Evolutionary conservation across 2,113 vertebrate species (phyloP).

Genomic region (Apaloderma vittatum): DNA sequence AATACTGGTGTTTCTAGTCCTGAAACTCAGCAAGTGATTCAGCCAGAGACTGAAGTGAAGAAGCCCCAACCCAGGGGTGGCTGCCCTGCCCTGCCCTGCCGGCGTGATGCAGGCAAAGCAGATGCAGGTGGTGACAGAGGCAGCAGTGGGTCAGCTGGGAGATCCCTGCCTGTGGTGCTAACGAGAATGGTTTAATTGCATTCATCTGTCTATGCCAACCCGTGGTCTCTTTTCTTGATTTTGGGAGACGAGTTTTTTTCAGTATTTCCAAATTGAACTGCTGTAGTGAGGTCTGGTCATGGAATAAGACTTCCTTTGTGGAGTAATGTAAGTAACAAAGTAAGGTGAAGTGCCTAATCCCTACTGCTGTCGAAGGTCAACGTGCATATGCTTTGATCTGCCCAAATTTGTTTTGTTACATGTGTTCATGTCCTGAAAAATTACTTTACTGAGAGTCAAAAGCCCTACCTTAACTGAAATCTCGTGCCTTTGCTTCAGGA

Average conservation of each 20-base stretch:
- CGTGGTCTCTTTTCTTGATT: neutral
- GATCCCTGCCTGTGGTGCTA: accelerated
- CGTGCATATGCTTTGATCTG: neutral
- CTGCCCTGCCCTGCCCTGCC: accelerated
- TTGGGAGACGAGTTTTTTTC: accelerated
- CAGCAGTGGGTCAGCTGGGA: accelerated
- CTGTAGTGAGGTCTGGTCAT: neutral
- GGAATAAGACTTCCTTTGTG: neutral
- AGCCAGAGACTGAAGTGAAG: neutral
- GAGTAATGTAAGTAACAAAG: neutral
- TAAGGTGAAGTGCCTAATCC: neutral
- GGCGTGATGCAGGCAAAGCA: accelerated
- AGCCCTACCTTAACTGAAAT: neutral
- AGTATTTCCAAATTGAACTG: neutral
- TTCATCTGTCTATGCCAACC: neutral
- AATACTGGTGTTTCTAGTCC: neutral
- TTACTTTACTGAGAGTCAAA: too few relatives aligned
- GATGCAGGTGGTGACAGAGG: neutral
- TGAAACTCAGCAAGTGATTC: neutral
- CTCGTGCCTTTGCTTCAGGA: neutral
- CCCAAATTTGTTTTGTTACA: neutral
- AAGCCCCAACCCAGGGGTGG: accelerated
- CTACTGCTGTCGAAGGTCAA: neutral
- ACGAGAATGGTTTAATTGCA: accelerated
- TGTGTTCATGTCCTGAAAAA: neutral